Evolutionary conservation across 2,113 vertebrate genomes (phyloP), one percentile per base, ranked within the genome.

Genomic region (Cercopithecus mona): DNA sequence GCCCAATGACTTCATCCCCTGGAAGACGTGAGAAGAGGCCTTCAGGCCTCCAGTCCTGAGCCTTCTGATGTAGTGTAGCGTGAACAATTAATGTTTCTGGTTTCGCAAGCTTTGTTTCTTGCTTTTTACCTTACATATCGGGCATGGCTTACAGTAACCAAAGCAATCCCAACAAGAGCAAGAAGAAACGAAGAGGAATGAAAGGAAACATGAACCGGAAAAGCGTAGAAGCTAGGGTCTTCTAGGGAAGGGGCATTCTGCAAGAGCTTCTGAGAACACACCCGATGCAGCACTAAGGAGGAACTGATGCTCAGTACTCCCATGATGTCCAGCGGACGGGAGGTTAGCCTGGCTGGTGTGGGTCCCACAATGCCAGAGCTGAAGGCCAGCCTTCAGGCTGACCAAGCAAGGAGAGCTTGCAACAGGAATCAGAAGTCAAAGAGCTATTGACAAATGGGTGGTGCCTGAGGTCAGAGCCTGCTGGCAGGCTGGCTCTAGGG

Each of bases 51-150:
- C 0, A 0, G 1, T 23, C 43, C n/a, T 6, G 72, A 93, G 64
- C 16, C 91, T 66, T 85, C 92, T 81, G 89, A 91, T 73, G 59
- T 81, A 9, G 45, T 8, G 6, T 0, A 20, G 79, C 59, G 22
- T 92, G 88, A 78, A 95, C 81, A 96, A 94, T 82, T 20, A 83
- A 97, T 92, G 90, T 95, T 93, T 79, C 96, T 64, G n/a, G 14
- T 70, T 94, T 73, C 52, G 8, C 35, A 78, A 27, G 61, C 73
- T 79, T 91, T 88, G 80, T 96, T 93, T 90, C 86, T 97, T 93
- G 84, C 80, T 79, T 93, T 93, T 85, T 87, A 43, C 96, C 85
- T 97, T 96, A 80, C 93, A 85, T 73, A 95, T 81, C 96, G 88
- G 55, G 94, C 90, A 52, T 27, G n/a, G 75, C 93, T 84, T 38